Evolutionary conservation across 23 tunicate genomes (phyloP).

Genomic region (Halocynthia aurantium): DNA sequence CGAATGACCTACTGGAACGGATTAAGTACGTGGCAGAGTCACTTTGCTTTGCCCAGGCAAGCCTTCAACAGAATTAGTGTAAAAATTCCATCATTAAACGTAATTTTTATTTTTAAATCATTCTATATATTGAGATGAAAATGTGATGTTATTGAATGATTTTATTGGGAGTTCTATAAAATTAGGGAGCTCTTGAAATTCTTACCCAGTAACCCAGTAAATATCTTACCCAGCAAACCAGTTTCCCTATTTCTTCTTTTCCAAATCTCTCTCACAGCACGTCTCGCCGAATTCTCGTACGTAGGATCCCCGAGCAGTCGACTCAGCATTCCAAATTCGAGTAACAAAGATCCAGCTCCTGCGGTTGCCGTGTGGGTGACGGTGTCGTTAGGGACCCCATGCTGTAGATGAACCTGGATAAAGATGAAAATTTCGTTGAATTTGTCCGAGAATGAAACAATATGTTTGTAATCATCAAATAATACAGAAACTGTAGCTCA

Average conservation of each 20-base stretch:
- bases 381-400: slow-evolving; percentile 77
- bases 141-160: no score
- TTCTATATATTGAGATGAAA: no score
- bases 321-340: slow-evolving; percentile 91
- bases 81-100: no score
- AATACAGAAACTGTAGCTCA: neutral
- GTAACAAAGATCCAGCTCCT: slow-evolving; percentile 82
- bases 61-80: no score
- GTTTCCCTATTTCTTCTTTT: slow-evolving; percentile 35
- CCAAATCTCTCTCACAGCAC: slow-evolving; percentile 84
- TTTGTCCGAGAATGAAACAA: neutral
- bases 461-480: neutral
- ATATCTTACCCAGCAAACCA: slow-evolving; percentile 52
- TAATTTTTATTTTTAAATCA: no score
- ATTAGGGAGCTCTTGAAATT: neutral
- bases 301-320: slow-evolving; percentile 80
- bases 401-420: slow-evolving; percentile 53
- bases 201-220: neutral
- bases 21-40: no score
- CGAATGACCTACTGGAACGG: no score
- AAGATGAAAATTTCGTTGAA: neutral
- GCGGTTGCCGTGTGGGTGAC: slow-evolving; percentile 82
- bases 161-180: no score
- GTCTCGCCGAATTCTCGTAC: slow-evolving; percentile 69
- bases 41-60: no score